These are phyloP conservation scores for Colistium nudipinnis DNA, from an alignment of 2,113 vertebrate species.

Conservation along the genomic window DNA sequence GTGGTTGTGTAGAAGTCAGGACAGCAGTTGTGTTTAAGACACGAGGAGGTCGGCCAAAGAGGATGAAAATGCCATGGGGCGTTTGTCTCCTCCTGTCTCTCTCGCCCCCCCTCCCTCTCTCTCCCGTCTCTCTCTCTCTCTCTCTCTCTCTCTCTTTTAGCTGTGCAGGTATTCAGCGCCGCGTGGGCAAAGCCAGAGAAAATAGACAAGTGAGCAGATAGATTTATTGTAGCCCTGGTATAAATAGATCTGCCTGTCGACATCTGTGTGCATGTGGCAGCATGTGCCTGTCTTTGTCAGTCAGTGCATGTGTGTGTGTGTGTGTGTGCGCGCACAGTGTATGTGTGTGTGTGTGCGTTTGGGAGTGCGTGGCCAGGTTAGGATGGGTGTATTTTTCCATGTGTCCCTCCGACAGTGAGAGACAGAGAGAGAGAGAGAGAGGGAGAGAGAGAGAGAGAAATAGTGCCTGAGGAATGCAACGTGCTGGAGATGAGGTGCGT, in stretches of 20 bases:
- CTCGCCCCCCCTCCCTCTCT: neutral
- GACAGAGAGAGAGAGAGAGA: no score
- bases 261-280: constrained; percentile 71
- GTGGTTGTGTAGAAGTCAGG: constrained; percentile 52
- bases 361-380: constrained; percentile 47
- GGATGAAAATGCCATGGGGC: constrained; percentile 57
- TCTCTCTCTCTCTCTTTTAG: constrained; percentile 29
- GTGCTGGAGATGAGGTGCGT: constrained; percentile 51
- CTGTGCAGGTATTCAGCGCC: constrained; percentile 34
- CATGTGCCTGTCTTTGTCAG: constrained; percentile 61
- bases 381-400: constrained; percentile 61
- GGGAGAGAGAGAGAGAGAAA: no score
- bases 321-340: constrained; percentile 9
- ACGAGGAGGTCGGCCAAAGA: constrained; percentile 56
- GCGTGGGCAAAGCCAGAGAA: constrained; percentile 62
- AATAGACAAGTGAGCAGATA: constrained; percentile 70
- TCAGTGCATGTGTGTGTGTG: constrained; percentile 26
- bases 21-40: constrained; percentile 65
- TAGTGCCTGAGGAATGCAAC: constrained; percentile 62
- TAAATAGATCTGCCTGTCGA: constrained; percentile 71
- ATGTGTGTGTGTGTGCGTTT: constrained; percentile 13
- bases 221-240: constrained; percentile 72
- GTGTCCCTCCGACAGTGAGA: constrained; percentile 50
- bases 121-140: neutral
- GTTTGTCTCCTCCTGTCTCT: constrained; percentile 8